A percentile compares a stretch with the other conserved stretches of the same genome.
Conservation (phyloP, 2,113 vertebrate genomes). For the Lutjanus erythropterus region DNA sequence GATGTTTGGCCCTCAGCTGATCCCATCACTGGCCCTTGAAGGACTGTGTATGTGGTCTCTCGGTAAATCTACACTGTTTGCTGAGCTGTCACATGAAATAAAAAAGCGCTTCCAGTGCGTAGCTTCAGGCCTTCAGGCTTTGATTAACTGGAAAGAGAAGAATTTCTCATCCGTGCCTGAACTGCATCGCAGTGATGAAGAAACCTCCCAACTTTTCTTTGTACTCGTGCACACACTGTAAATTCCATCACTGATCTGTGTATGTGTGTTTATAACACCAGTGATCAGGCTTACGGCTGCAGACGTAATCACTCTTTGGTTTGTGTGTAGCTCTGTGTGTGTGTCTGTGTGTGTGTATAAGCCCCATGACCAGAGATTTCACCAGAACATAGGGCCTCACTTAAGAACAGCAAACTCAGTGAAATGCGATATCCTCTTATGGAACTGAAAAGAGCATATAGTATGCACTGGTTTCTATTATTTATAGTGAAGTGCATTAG, state of each 20-base stretch:
- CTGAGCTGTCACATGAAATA: constrained; percentile 22
- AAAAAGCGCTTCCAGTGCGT: background rate
- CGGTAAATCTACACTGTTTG: constrained; percentile 7
- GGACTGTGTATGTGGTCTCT: background rate
- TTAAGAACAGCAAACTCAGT: constrained; percentile 57
- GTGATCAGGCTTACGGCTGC: constrained; percentile 53
- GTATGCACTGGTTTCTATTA: constrained; percentile 31
- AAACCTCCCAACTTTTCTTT: background rate
- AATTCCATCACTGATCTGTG: constrained; percentile 22
- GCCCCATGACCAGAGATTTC: constrained; percentile 70
- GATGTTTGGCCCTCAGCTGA: constrained; percentile 62
- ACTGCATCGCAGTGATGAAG: background rate
- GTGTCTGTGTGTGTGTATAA: constrained; percentile 24
- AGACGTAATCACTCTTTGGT: constrained; percentile 43
- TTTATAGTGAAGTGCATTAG: constrained; percentile 51
- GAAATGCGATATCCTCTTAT: constrained; percentile 69
- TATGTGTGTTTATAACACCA: constrained; percentile 21
- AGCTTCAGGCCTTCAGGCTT: constrained; percentile 13
- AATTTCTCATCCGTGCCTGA: constrained; percentile 15
- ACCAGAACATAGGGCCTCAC: constrained; percentile 40
- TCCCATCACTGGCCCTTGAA: constrained; percentile 18
- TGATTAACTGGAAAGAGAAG: background rate
- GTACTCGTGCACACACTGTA: background rate
- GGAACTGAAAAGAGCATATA: constrained; percentile 33
- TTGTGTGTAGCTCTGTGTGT: constrained; percentile 3